Evolutionary conservation across 2,113 vertebrate species (phyloP), one percentile per base, ranked within the genome.

Genomic region (Synodontis membranacea): DNA sequence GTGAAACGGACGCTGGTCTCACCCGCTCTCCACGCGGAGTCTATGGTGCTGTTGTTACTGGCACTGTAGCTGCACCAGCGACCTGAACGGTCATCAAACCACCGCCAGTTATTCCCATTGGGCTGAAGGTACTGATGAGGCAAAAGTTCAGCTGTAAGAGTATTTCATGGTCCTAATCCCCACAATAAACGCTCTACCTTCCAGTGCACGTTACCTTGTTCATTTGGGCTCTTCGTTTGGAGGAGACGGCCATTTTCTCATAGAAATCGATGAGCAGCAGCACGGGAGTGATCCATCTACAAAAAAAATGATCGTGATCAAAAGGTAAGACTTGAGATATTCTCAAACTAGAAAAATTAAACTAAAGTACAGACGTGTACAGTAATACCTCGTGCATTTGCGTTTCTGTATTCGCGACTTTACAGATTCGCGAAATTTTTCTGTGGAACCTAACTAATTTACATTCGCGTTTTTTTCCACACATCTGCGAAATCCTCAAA

Each of bases 61-160:
- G 97, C 97, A 78, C 97, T 98, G 88, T 98, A 98, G 93, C 96
- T 98, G 93, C 97, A 98, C 97, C 97, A 98, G 86, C 97, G 96
- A 15, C 97, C 97, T 11, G 97, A 98, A 58, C 97, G 96, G 90
- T 98, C 97, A 93, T 98, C 97, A 93, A 98, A 98, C 97, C 97
- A 98, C 74, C 97, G 95, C 97, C 97, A 98, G 88, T 98, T 98
- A 91, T 98, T 98, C 15, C 95, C 96, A 91, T 97, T 97, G 44
- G 96, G 96, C 89, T 98, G 97, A 70, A 98, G 93, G 91, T 97
- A 98, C 97, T 98, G 88, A 60, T 0, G 34, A 76, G 19, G 31
- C 21, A 56, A 56, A 70, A 85, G 0, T 64, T 48, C 2, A 25
- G 12, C 9, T 28, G n/a, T 34, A 64, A 46, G 25, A 12, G 25